Evolutionary conservation across 64 coral and sea anemone genomes (phyloP).

Genomic region (Stylophora pistillata): DNA sequence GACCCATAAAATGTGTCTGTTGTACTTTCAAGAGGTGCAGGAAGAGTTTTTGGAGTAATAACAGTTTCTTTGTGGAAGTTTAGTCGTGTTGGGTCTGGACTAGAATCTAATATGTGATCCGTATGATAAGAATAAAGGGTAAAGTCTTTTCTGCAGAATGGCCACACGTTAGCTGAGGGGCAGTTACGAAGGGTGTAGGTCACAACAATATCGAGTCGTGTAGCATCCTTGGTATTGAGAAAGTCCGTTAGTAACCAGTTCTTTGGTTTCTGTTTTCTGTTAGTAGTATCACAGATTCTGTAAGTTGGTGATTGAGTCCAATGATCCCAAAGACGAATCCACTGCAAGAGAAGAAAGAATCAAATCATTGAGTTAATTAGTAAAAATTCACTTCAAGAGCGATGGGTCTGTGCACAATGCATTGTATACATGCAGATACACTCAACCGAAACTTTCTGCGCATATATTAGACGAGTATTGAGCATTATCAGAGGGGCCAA

Average conservation of each 20-base stretch:
- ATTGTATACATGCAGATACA: no score
- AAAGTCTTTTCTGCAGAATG: slow-evolving; percentile 31
- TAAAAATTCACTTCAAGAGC: no score
- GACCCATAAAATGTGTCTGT: no score
- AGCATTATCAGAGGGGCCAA: no score
- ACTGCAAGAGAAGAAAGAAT: neutral
- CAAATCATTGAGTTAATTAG: no score
- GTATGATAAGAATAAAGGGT: slow-evolving; percentile 33
- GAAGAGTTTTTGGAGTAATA: no score
- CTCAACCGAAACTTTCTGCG: no score
- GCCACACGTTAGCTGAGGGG: neutral
- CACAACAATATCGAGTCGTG: slow-evolving; percentile 24
- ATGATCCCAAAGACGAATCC: neutral
- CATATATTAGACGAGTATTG: no score
- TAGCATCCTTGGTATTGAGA: slow-evolving; percentile 39
- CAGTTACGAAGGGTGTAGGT: slow-evolving; percentile 15
- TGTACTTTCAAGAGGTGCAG: no score
- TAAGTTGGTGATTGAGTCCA: neutral
- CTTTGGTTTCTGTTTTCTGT: neutral
- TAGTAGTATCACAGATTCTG: slow-evolving; percentile 2
- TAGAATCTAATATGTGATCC: neutral
- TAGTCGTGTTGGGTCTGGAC: neutral
- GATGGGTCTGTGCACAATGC: no score
- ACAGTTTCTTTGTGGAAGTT: no score
- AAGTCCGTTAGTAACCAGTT: slow-evolving; percentile 56